Percentiles rank a stretch among this genome's conserved stretches.
phyloP scores from a whole-genome alignment of 37 sponge, comb jelly and placozoan genomes.

The Cladorhizidae sp. region DNA sequence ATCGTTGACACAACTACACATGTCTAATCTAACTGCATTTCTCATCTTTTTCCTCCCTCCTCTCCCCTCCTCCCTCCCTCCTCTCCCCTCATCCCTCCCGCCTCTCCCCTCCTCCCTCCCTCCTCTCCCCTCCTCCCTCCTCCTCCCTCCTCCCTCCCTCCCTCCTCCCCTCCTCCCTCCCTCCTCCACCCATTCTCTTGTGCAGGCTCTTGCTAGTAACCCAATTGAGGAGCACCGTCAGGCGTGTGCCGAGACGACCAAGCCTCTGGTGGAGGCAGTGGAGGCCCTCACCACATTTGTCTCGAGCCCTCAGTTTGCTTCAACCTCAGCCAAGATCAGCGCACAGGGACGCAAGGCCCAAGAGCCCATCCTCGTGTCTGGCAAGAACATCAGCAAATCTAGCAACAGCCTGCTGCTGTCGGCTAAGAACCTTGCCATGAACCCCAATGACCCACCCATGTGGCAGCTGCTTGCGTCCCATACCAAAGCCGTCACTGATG shows the following conservation, averaged over 20 bases:
- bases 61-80: background rate
- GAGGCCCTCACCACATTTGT: constrained; percentile 93
- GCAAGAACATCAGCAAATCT: constrained; percentile 74
- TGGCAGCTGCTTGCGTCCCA: constrained; percentile 94
- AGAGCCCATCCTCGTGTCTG: constrained; percentile 69
- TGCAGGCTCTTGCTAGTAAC: constrained; percentile 78
- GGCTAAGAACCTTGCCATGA: constrained; percentile 84
- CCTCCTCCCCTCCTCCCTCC: no score
- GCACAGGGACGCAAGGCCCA: constrained; percentile 74
- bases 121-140: background rate
- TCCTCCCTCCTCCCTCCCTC: background rate
- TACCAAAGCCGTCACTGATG: constrained; percentile 84
- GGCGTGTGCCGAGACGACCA: constrained; percentile 83
- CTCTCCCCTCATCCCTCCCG: background rate
- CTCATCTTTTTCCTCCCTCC: background rate
- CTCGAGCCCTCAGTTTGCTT: constrained; percentile 95
- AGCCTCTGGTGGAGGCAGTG: constrained; percentile 93
- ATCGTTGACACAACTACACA: no score
- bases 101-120: background rate
- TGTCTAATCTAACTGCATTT: background rate
- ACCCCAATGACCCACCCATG: constrained; percentile 87
- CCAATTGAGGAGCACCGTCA: constrained; percentile 77
- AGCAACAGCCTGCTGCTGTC: constrained; percentile 77
- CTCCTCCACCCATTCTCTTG: no score
- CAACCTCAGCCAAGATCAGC: constrained; percentile 92